Conservation (phyloP, 2,113 vertebrate species). For the Mirza zaza region DNA sequence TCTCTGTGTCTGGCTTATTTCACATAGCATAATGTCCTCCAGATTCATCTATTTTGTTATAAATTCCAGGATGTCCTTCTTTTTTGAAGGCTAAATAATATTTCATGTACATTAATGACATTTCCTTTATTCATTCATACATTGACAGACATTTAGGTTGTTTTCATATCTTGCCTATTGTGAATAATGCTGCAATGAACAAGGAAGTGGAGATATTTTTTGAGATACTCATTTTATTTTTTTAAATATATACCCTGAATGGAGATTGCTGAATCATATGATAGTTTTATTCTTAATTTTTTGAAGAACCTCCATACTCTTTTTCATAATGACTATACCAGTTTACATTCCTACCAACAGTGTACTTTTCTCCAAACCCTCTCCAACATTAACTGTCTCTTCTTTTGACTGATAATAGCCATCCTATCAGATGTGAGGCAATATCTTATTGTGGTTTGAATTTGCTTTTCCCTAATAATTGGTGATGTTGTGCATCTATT, state of each 20-base stretch:
- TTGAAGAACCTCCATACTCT: not conserved
- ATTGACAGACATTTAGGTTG: not conserved
- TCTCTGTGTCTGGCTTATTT: not conserved
- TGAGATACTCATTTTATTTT: not conserved
- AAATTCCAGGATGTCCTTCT: not conserved
- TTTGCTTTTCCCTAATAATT: not conserved
- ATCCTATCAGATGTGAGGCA: not conserved
- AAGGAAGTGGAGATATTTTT: not conserved
- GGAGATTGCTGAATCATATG: not conserved
- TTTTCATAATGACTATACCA: not conserved
- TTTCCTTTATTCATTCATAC: not conserved
- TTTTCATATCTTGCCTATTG: not conserved
- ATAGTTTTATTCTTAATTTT: not conserved
- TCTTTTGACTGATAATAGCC: not conserved
- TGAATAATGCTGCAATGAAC: not conserved
- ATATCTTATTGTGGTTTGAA: not conserved
- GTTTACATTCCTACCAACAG: not conserved
- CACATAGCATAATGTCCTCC: not conserved
- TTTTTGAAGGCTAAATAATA: not conserved
- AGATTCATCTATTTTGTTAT: not conserved
- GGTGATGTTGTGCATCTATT: not conserved
- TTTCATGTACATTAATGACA: not conserved
- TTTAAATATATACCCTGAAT: not conserved
- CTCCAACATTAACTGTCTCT: not conserved
- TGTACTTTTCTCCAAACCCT: not conserved